Evolutionary conservation across 2,113 vertebrate species (phyloP), one percentile per base, ranked within the genome.

Genomic region (rabbit (Oryctolagus cuniculus)): DNA sequence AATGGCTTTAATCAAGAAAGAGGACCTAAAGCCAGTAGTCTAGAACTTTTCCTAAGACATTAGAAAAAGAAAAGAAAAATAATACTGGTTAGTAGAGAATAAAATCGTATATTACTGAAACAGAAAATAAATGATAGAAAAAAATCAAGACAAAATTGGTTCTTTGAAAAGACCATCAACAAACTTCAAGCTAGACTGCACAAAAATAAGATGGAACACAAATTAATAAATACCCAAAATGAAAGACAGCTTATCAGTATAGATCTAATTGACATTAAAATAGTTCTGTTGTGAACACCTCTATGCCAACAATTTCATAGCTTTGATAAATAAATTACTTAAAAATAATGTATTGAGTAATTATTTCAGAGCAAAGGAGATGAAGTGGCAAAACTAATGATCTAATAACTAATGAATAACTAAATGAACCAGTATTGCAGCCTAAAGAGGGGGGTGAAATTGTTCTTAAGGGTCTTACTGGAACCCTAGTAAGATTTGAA

Each of bases 151-250:
- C 10, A 49, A 44, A 44, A 6, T 22, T 64, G 36, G 36, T 75
- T 74, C 34, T 63, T 74, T 75, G 10, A 55, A n/a, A 70, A 70
- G 66, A 25, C 38, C 55, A 38, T 19, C 24, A 7, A 25, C 19
- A 72, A 90, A 63, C 36, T 82, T 29, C 34, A 85, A 85, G 4
- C n/a, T 75, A n/a, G 44, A 69, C 15, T 34, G 22, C 24, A 84
- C 38, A 77, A 49, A 77, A 89, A 53, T 11, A 83, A 38, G 38
- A 38, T 4, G 24, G 21, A n/a, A 61, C 36, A 92, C 73, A 78
- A 84, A 66, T 91, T 58, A 73, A 91, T 22, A 69, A 92, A 69
- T n/a, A 69, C 22, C 29, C 36, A 49, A 86, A 86, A 61, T 44
- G 21, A 58, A 66, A 79, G 15, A n/a, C 10, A 34, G 49, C 13